Conservation (phyloP, 2,888 invertebrate genomes). For the Keiferia lycopersicella region DNA sequence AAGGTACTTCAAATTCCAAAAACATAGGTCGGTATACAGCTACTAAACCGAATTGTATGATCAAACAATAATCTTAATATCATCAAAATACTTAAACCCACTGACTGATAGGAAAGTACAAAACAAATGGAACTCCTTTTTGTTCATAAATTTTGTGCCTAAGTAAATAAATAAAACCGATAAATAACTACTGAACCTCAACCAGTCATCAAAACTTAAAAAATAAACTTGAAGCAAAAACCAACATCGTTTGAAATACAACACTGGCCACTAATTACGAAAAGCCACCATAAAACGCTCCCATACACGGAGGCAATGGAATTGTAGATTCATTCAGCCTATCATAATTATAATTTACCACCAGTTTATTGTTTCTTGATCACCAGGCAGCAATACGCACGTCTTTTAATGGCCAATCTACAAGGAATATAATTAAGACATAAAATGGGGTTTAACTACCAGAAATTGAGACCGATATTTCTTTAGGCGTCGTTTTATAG, state of each 20-base stretch:
- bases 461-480: constrained; percentile 14
- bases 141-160: too few relatives aligned
- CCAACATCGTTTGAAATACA: constrained; percentile 9
- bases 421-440: constrained; percentile 16
- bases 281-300: background rate
- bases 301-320: background rate
- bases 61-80: too few relatives aligned
- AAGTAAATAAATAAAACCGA: too few relatives aligned
- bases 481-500: constrained; percentile 2
- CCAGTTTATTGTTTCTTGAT: constrained; percentile 16
- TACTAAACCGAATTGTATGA: too few relatives aligned
- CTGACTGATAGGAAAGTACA: background rate
- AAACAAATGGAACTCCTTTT: too few relatives aligned
- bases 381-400: background rate
- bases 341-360: constrained; percentile 15
- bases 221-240: background rate
- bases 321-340: background rate
- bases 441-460: constrained; percentile 16
- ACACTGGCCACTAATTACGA: constrained; percentile 1
- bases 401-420: background rate
- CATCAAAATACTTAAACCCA: too few relatives aligned
- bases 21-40: too few relatives aligned
- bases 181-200: background rate
- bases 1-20: too few relatives aligned
- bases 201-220: background rate